Conservation (phyloP, 2,113 vertebrate species). For the Pangasianodon hypophthalmus region DNA sequence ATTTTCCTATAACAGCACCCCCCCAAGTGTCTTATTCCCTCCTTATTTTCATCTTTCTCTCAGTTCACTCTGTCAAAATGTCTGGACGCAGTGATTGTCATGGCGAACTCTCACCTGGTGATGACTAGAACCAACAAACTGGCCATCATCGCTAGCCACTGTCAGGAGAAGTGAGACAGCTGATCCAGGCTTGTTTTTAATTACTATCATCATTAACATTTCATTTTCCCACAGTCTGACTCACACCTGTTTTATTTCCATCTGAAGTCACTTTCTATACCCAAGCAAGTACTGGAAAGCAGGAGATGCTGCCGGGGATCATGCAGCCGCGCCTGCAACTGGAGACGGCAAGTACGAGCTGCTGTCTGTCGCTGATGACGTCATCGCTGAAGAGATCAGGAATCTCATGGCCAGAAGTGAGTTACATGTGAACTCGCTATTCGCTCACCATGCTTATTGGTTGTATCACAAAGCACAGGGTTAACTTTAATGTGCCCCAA, state of each 20-base stretch:
- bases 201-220: neutral
- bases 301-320: constrained; percentile 76
- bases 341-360: constrained; percentile 95
- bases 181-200: neutral
- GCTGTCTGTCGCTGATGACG: constrained; percentile 84
- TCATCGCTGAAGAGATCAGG: constrained; percentile 87
- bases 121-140: constrained; percentile 90
- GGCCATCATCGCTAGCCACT: constrained; percentile 91
- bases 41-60: neutral
- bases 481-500: no score
- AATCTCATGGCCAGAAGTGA: constrained; percentile 89
- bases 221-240: neutral
- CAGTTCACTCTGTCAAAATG: constrained; percentile 93
- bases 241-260: neutral
- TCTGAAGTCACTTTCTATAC: constrained; percentile 86
- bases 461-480: no score
- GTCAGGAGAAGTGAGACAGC: constrained; percentile 84
- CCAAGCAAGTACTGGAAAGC: constrained; percentile 81
- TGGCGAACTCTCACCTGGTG: constrained; percentile 90
- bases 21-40: no score
- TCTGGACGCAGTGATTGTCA: constrained; percentile 88
- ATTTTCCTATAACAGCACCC: neutral
- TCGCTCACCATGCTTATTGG: no score
- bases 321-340: constrained; percentile 72
- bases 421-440: neutral